Percentiles rank a stretch among this genome's conserved stretches.
Evolutionary conservation across 2,113 vertebrate genomes (phyloP).

Genomic region (Gnathonemus echidnorhynchus): DNA sequence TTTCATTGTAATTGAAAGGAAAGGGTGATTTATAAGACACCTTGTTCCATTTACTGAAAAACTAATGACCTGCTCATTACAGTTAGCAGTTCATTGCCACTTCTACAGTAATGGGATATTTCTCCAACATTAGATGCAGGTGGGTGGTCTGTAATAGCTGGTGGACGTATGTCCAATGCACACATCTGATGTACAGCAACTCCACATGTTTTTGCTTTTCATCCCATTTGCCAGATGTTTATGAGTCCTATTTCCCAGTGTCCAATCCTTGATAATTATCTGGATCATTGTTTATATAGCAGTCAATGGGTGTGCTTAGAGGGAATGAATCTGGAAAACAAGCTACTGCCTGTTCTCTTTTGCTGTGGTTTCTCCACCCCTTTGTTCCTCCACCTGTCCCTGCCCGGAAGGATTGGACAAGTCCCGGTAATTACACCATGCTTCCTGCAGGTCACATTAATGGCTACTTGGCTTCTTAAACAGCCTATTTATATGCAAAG

Average conservation of each 20-base stretch:
- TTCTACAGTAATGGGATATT: not conserved
- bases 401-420: conserved; percentile 28
- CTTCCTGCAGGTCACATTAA: conserved; percentile 62
- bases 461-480: conserved; percentile 56
- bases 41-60: not conserved
- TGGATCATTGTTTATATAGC: not conserved
- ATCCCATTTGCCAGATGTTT: not conserved
- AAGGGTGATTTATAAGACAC: not conserved
- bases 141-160: not conserved
- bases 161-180: not conserved
- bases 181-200: not conserved
- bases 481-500: conserved; percentile 76
- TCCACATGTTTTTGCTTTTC: not conserved
- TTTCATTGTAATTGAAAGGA: not conserved
- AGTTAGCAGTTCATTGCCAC: not conserved
- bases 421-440: conserved; percentile 54
- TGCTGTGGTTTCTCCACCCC: conserved; percentile 42
- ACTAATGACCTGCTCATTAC: conserved; percentile 6
- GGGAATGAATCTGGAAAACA: not conserved
- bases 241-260: not conserved
- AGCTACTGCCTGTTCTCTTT: not conserved
- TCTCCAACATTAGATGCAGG: not conserved
- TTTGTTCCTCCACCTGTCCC: conserved; percentile 39
- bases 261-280: conserved; percentile 22
- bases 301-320: not conserved